A percentile compares a stretch with the other conserved stretches of the same genome.
These are phyloP conservation scores for Nothocercus nigrocapillus DNA, from an alignment of 2,113 vertebrate genomes.

Conservation along the genomic window DNA sequence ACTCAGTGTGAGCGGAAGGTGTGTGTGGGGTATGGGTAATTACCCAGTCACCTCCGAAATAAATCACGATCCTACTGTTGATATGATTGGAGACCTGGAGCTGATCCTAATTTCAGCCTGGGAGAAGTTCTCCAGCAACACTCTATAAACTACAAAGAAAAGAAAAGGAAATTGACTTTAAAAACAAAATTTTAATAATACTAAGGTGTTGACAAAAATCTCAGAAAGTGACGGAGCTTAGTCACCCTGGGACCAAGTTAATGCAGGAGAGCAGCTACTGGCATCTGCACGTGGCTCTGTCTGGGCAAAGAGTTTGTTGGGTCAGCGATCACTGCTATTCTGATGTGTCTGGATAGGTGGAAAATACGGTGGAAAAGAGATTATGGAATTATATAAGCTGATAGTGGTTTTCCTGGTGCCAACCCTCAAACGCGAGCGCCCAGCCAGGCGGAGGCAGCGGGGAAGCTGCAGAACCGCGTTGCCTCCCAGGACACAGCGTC, in stretches of 20 bases:
- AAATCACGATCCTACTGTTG: slow-evolving; percentile 26
- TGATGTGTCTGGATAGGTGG: neutral
- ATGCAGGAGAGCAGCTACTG: neutral
- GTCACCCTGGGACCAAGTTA: neutral
- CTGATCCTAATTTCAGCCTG: slow-evolving; percentile 23
- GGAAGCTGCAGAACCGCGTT: neutral
- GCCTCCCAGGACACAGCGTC: neutral
- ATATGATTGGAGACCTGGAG: slow-evolving; percentile 49
- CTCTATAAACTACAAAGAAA: slow-evolving; percentile 59
- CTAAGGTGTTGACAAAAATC: slow-evolving; percentile 43
- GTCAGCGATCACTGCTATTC: neutral
- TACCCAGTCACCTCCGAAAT: neutral
- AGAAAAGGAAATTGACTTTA: slow-evolving; percentile 57
- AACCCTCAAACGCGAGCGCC: rapidly evolving
- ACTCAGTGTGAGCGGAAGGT: neutral
- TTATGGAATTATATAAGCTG: neutral
- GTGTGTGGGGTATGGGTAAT: neutral
- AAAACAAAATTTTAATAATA: slow-evolving; percentile 50
- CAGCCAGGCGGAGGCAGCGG: neutral
- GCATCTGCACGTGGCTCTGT: neutral
- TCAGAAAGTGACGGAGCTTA: neutral
- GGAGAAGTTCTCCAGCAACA: slow-evolving; percentile 49
- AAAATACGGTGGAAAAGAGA: neutral
- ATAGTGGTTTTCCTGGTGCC: neutral
- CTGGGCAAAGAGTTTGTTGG: neutral